These are phyloP conservation scores for Diabrotica virgifera DNA, from an alignment of 1,140 invertebrate species.

Conservation along the genomic window DNA sequence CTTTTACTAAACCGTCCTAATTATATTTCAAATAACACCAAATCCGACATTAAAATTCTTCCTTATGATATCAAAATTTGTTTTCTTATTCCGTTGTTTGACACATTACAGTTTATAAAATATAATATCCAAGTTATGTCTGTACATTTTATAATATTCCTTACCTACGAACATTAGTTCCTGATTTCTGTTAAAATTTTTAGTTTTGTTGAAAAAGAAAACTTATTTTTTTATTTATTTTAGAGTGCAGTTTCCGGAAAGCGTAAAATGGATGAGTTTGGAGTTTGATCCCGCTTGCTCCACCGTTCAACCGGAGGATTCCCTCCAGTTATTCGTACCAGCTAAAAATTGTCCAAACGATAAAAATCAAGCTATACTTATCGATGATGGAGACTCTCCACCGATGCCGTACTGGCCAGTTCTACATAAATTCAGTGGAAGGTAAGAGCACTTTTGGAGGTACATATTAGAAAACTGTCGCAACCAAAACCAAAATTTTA, in stretches of 20 bases:
- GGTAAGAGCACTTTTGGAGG: constrained; percentile 26
- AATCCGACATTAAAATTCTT: too few species aligned
- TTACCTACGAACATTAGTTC: not conserved
- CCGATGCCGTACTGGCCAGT: constrained; percentile 66
- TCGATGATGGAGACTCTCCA: constrained; percentile 38
- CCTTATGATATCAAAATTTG: too few species aligned
- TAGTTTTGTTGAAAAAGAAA: not conserved
- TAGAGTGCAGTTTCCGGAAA: constrained; percentile 83
- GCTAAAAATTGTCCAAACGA: constrained; percentile 27
- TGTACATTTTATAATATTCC: too few species aligned
- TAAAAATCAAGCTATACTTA: constrained; percentile 14
- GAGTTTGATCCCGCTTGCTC: constrained; percentile 92
- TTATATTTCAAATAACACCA: too few species aligned
- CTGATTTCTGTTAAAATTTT: not conserved
- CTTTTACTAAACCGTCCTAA: too few species aligned
- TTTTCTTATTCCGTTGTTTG: too few species aligned
- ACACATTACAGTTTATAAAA: too few species aligned
- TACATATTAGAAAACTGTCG: too few species aligned
- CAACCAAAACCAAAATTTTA: too few species aligned
- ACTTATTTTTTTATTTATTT: constrained; percentile 22
- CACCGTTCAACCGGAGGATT: constrained; percentile 92
- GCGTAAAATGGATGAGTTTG: constrained; percentile 86
- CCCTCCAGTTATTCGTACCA: constrained; percentile 84
- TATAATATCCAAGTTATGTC: too few species aligned
- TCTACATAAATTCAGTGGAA: constrained; percentile 60